Percentiles rank a stretch among this genome's conserved stretches.
Conservation (phyloP, 2,113 vertebrate species). For the Zosterops borbonicus region DNA sequence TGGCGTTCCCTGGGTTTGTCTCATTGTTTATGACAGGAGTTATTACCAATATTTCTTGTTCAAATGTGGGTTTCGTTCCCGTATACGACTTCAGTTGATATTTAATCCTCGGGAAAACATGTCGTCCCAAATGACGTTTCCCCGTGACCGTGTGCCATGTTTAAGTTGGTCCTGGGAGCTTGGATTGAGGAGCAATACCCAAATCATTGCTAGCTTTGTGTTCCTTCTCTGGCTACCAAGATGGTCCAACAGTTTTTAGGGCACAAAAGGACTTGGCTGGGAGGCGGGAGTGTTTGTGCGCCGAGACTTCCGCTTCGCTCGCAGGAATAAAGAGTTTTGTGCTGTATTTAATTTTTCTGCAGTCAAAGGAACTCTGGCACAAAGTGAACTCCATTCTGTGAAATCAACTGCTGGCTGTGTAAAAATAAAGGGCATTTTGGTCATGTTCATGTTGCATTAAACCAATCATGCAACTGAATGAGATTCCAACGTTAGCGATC, state of each 20-base stretch:
- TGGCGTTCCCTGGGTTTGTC: accelerated
- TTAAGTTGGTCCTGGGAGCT: neutral
- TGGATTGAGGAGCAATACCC: neutral
- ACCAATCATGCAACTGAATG: accelerated
- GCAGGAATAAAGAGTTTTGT: accelerated
- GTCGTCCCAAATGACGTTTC: accelerated
- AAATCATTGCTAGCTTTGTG: neutral
- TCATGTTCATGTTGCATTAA: neutral
- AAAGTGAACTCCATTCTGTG: neutral
- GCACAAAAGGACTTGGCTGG: neutral
- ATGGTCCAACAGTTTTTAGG: neutral
- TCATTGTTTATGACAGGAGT: neutral
- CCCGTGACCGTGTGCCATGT: accelerated
- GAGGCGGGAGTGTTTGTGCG: neutral
- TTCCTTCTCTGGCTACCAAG: neutral
- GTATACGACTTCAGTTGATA: neutral
- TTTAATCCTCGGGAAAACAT: neutral
- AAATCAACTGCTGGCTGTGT: neutral
- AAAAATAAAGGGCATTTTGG: neutral
- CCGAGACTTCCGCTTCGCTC: neutral
- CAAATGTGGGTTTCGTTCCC: neutral
- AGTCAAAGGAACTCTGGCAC: neutral
- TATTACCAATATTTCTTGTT: neutral
- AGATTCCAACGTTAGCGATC: accelerated
- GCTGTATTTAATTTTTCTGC: neutral